A percentile compares a stretch with the other conserved stretches of the same genome.
These are phyloP conservation scores for Lipophrys pholis DNA, from an alignment of 2,113 vertebrate species.

Conservation along the genomic window DNA sequence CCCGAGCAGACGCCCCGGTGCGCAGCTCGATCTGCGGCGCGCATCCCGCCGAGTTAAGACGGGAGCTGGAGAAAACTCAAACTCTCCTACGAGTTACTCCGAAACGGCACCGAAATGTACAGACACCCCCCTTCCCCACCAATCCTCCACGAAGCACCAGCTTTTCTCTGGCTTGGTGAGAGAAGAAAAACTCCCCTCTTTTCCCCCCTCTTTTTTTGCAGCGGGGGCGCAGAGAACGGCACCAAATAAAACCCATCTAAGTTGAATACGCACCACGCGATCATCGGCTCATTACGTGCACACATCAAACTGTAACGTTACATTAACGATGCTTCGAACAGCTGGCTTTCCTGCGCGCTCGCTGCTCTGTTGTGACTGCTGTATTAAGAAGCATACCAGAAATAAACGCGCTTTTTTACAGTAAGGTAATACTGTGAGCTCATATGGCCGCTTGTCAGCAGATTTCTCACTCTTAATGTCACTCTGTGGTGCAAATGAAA, in stretches of 20 bases:
- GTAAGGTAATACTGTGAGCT: slow-evolving; percentile 16
- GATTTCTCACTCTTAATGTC: slow-evolving; percentile 45
- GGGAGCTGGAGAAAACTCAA: slow-evolving; percentile 61
- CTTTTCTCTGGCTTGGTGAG: no score
- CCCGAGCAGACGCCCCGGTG: slow-evolving; percentile 64
- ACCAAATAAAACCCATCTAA: background rate
- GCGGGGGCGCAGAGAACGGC: slow-evolving; percentile 26
- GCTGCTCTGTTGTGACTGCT: slow-evolving; percentile 24
- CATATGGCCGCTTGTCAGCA: slow-evolving; percentile 53
- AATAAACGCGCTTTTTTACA: slow-evolving; percentile 50
- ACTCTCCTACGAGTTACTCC: slow-evolving; percentile 45
- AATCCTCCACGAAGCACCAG: no score
- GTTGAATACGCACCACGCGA: slow-evolving; percentile 19
- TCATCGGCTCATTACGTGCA: slow-evolving; percentile 20
- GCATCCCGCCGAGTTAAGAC: slow-evolving; percentile 66
- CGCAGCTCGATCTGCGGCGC: slow-evolving; percentile 67
- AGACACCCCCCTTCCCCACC: no score
- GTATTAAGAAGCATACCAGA: slow-evolving; percentile 32
- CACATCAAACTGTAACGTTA: background rate
- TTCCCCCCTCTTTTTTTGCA: background rate
- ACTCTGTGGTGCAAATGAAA: slow-evolving; percentile 33
- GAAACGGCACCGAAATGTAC: slow-evolving; percentile 10
- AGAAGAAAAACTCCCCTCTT: no score
- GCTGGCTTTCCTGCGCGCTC: slow-evolving; percentile 1
- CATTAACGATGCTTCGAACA: background rate